Conservation (phyloP, 1,140 invertebrate species). For the Whitmania pigra region DNA sequence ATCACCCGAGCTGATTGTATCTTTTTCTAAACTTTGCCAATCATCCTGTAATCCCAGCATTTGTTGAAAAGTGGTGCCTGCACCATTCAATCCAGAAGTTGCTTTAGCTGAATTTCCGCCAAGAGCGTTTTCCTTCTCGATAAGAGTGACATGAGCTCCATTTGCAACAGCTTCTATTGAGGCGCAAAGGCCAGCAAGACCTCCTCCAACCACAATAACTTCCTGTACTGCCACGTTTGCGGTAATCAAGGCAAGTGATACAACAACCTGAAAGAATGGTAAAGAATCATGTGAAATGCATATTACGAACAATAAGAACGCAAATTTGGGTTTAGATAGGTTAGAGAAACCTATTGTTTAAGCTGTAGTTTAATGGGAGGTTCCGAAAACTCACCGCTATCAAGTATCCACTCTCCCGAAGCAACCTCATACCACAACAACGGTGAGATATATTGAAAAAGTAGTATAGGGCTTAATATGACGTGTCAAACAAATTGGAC, state of each 20-base stretch:
- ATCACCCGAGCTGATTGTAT: conserved; percentile 36
- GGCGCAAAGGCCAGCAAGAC: conserved; percentile 35
- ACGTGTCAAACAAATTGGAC: no score
- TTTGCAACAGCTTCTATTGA: conserved; percentile 32
- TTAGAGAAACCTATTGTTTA: no score
- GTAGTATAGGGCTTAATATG: no score
- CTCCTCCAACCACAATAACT: conserved; percentile 37
- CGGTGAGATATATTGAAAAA: no score
- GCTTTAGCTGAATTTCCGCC: conserved; percentile 40
- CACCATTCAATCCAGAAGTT: conserved; percentile 37
- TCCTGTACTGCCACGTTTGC: neutral
- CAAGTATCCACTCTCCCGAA: no score
- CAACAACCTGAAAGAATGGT: no score
- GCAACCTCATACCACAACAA: no score
- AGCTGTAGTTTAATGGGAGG: no score
- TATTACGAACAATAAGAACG: no score
- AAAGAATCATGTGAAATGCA: no score
- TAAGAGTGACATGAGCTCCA: conserved; percentile 32
- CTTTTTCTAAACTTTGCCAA: conserved; percentile 30
- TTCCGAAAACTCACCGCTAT: no score
- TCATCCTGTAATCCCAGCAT: conserved; percentile 31
- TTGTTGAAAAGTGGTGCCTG: conserved; percentile 31
- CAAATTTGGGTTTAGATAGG: no score
- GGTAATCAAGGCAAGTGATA: neutral
- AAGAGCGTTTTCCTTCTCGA: conserved; percentile 35